Conservation (phyloP, 2,888 invertebrate species). For the Noctua comes region DNA sequence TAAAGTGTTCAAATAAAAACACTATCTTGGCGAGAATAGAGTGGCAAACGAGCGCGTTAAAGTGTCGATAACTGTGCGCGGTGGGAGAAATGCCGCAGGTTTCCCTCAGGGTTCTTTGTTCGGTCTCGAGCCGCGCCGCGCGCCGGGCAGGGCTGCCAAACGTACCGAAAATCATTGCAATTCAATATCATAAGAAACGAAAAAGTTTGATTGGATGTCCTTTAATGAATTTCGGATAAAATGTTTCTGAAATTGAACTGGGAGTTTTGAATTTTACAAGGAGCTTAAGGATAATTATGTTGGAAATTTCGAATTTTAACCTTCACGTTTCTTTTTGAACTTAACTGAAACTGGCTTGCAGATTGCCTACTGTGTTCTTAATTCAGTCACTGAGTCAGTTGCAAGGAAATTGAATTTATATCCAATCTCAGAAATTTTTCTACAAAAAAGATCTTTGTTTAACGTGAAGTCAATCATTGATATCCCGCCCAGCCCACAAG, state of each 20-base stretch:
- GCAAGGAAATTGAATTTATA: not conserved
- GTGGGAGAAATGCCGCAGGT: slow-evolving; percentile 42
- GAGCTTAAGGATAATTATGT: not conserved
- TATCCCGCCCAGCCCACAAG: not conserved
- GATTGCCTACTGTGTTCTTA: not conserved
- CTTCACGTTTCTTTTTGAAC: not conserved
- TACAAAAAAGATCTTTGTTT: not conserved
- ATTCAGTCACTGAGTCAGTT: not conserved
- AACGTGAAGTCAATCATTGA: not conserved
- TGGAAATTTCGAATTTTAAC: not conserved
- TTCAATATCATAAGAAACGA: slow-evolving; percentile 29
- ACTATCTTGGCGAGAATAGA: slow-evolving; percentile 35
- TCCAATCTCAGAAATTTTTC: not conserved
- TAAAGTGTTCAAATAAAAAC: slow-evolving; percentile 45
- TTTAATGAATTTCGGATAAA: slow-evolving; percentile 21
- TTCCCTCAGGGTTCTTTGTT: slow-evolving; percentile 51
- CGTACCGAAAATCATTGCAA: slow-evolving; percentile 6
- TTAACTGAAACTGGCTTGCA: not conserved
- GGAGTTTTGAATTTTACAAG: not conserved
- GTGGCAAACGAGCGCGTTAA: slow-evolving; percentile 48
- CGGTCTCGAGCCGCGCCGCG: slow-evolving; percentile 19
- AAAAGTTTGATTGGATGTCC: slow-evolving; percentile 48
- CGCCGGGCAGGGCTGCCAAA: slow-evolving; percentile 52
- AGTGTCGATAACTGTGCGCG: slow-evolving; percentile 55
- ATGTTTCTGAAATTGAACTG: slow-evolving; percentile 10